Evolutionary conservation across 1,140 invertebrate species (phyloP).

Genomic region (Andrena cerasifolii): DNA sequence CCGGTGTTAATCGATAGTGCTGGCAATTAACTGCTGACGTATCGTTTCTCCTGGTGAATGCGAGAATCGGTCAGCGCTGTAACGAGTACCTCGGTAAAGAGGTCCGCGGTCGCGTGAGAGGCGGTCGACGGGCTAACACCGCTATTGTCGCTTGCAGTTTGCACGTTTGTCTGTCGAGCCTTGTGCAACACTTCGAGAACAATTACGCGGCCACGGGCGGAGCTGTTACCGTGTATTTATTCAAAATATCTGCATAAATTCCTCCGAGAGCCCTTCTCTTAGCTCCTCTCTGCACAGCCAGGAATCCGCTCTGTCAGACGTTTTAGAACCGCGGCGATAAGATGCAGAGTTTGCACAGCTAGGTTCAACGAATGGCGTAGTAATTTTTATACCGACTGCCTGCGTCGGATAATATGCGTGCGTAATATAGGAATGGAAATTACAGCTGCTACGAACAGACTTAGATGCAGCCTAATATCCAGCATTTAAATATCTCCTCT

Average conservation of each 20-base stretch:
- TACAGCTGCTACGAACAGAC: background rate
- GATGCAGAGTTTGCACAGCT: no score
- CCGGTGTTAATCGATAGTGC: conserved; percentile 40
- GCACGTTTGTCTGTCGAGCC: background rate
- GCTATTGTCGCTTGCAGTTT: conserved; percentile 23
- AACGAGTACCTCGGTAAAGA: background rate
- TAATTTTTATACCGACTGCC: no score
- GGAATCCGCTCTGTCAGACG: no score
- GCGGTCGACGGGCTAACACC: background rate
- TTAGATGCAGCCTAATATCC: background rate
- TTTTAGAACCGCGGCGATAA: no score
- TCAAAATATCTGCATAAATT: no score
- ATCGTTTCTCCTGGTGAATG: conserved; percentile 12
- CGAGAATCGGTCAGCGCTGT: conserved; percentile 31
- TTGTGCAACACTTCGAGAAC: background rate
- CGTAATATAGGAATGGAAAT: background rate
- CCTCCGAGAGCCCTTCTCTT: no score
- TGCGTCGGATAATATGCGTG: no score
- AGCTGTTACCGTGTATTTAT: no score
- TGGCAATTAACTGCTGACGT: conserved; percentile 49
- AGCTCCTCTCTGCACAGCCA: no score
- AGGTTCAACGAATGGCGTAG: no score
- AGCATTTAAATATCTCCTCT: background rate
- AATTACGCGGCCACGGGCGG: background rate
- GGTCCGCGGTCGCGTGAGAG: background rate